A percentile compares a stretch with the other conserved stretches of the same genome.
Conservation (phyloP, 2,797 vertebrate species). For the Molothrus aeneus region DNA sequence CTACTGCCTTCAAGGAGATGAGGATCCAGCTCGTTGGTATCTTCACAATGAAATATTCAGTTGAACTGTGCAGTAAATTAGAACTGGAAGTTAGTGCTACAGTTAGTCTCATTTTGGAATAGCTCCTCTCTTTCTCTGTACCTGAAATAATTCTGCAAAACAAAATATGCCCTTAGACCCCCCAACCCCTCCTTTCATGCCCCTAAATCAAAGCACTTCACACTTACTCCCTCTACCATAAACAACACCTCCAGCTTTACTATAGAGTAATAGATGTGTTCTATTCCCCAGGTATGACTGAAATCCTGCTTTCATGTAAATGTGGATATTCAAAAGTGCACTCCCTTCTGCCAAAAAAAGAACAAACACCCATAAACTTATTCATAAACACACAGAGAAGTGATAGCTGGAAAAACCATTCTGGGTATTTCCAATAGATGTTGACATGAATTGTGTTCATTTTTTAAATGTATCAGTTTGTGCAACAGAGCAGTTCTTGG, state of each 20-base stretch:
- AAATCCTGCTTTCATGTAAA: background rate
- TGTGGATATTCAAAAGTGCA: background rate
- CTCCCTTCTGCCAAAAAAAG: background rate
- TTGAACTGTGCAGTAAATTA: background rate
- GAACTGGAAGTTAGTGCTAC: background rate
- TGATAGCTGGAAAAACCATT: background rate
- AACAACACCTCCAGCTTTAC: background rate
- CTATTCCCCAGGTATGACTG: background rate
- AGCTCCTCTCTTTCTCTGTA: background rate
- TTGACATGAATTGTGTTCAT: background rate
- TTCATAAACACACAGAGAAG: background rate
- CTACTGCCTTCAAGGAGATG: background rate
- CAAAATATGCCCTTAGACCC: background rate
- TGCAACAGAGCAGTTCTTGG: background rate
- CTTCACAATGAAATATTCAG: background rate
- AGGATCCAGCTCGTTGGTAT: background rate
- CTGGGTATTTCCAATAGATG: background rate
- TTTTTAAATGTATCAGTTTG: background rate
- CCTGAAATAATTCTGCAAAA: background rate
- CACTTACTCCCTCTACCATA: background rate
- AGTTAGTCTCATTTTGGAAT: background rate
- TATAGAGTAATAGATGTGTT: background rate
- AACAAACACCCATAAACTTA: background rate
- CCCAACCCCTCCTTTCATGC: background rate
- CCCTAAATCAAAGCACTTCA: background rate